Evolutionary conservation across 2,797 vertebrate species (phyloP).

Genomic region (Anguilla marmorata): DNA sequence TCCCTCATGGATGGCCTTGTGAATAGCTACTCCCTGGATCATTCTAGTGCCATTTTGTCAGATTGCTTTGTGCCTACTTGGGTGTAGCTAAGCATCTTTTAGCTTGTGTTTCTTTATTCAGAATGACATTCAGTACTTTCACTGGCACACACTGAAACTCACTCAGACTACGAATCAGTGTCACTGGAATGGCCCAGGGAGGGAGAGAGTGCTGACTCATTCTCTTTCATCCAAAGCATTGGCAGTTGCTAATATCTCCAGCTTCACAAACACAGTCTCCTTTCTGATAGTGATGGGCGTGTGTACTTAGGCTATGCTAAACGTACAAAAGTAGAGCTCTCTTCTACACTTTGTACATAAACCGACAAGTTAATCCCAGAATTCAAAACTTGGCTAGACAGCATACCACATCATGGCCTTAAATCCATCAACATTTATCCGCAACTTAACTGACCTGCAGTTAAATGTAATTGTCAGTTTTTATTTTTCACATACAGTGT

Average conservation of each 20-base stretch:
- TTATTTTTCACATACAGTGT: background rate
- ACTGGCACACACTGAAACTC: background rate
- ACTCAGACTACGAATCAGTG: background rate
- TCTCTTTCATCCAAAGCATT: background rate
- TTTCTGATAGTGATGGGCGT: background rate
- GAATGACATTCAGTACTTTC: background rate
- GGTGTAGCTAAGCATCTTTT: background rate
- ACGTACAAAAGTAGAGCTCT: background rate
- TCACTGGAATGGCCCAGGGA: background rate
- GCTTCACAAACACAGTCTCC: background rate
- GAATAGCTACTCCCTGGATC: background rate
- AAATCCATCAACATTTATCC: background rate
- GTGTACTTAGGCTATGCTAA: background rate
- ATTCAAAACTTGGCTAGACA: background rate
- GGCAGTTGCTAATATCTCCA: background rate
- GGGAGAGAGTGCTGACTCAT: background rate
- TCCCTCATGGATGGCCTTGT: background rate
- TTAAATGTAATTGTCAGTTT: background rate
- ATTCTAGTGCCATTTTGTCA: background rate
- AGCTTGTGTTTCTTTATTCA: conserved; percentile 1
- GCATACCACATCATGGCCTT: background rate
- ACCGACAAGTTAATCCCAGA: background rate
- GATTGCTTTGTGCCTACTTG: background rate
- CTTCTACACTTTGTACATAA: background rate
- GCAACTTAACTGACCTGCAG: background rate